Evolutionary conservation across 2,888 invertebrate species (phyloP), one percentile per base, ranked within the genome.

Genomic region (Drosophila anceps): DNA sequence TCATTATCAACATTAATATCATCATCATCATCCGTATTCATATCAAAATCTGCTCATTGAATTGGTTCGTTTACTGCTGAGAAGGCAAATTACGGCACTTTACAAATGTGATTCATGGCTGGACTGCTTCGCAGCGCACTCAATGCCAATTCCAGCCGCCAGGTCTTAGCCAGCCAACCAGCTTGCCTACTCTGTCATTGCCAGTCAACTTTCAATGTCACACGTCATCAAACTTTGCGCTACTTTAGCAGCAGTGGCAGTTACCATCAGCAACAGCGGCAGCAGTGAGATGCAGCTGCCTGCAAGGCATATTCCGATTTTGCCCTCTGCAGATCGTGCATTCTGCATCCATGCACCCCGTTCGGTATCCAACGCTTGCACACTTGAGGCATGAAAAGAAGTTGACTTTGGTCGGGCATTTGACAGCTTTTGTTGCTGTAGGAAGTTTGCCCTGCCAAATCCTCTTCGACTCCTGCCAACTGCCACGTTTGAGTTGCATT

Each of bases 191-290:
- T 61, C 53, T 76, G 65, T 58, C 65, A 65, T 65, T 71, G 71
- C 55, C 71, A 70, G 83, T 70, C 70, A 66, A 78, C 84, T 82
- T 88, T 88, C 86, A 84, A 83, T 84, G 84, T 86, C 88, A 88
- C 86, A 84, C 84, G 86, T 84, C 84, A 83, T 85, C 88, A 72
- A 81, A 78, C 71, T 77, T 74, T 70, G 70, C 76, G 63, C 65
- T 66, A 46, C 66, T 79, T 74, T 69, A 60, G 15, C 58, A 35
- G 58, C 44, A 44, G 46, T 13, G 43, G 62, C 12, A 18, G 24
- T 31, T 31, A 12, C 20, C 51, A 51, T 44, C 48, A 48, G n/a
- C 29, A 24, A 13, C 51, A 31, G 46, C 27, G 12, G 50, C 31
- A 9, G 51, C 33, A 13, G 27, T 57, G 20, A 20, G 5, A 54